phyloP scores from a whole-genome alignment of 2,113 vertebrate species.

The Ctenomys sociabilis region DNA sequence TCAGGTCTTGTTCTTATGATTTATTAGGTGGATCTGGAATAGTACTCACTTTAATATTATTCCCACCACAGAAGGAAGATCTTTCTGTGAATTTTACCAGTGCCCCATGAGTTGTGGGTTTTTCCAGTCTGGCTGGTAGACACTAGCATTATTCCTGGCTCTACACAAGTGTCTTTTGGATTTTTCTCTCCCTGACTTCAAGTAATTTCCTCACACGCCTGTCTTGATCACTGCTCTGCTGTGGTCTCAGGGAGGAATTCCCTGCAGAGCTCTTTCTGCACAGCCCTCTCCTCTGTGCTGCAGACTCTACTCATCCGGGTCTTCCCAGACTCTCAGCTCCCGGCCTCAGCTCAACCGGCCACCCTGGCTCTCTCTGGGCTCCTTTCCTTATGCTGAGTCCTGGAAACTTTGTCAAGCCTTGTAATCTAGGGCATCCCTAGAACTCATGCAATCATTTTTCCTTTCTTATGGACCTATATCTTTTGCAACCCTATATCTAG shows the following conservation, averaged over 20 bases:
- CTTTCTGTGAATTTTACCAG: not conserved
- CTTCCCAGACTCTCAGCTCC: not conserved
- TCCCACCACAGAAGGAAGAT: not conserved
- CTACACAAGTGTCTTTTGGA: not conserved
- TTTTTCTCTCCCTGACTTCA: not conserved
- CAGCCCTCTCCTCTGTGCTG: not conserved
- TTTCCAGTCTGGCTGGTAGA: not conserved
- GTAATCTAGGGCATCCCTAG: not conserved
- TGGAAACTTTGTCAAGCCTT: not conserved
- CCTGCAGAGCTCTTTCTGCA: not conserved
- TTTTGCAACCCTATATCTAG: not conserved
- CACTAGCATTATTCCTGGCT: not conserved
- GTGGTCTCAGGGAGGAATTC: not conserved
- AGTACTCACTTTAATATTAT: not conserved
- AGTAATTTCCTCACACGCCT: not conserved
- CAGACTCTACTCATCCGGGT: not conserved
- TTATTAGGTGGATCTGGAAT: slow-evolving; percentile 36
- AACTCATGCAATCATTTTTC: not conserved
- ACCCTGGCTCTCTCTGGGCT: not conserved
- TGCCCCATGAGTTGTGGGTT: not conserved
- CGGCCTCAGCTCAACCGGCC: not conserved
- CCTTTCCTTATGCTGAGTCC: not conserved
- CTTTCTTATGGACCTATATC: not conserved
- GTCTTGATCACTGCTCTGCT: not conserved
- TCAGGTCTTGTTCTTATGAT: slow-evolving; percentile 43